These are phyloP conservation scores for Pelobates fuscus DNA, from an alignment of 2,113 vertebrate genomes.

Conservation along the genomic window DNA sequence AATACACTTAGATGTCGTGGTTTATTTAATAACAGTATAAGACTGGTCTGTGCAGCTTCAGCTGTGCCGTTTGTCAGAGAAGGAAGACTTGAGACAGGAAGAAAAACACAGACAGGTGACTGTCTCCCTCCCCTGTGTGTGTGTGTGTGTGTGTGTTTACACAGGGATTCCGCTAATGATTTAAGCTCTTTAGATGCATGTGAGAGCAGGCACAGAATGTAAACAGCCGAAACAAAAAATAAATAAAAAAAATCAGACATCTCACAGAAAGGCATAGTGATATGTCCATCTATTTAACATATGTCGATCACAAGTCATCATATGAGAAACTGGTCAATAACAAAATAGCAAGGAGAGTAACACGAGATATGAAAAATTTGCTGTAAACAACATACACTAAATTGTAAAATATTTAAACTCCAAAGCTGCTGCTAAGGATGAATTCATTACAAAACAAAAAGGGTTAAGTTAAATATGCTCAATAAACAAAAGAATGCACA, in stretches of 20 bases:
- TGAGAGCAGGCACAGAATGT: background rate
- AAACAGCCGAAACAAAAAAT: background rate
- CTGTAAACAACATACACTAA: too few species aligned
- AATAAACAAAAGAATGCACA: too few species aligned
- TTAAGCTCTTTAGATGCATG: background rate
- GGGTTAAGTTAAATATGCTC: too few species aligned
- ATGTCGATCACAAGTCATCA: background rate
- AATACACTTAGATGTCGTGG: background rate
- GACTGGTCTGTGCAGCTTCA: background rate
- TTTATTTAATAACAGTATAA: background rate
- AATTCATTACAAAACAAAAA: too few species aligned
- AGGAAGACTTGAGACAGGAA: background rate
- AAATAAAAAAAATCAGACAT: background rate
- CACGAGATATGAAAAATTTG: too few species aligned
- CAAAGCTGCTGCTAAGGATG: too few species aligned
- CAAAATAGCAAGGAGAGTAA: too few species aligned
- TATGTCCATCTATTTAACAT: background rate
- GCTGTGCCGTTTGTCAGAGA: background rate
- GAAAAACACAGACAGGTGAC: constrained; percentile 11
- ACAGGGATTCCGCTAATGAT: constrained; percentile 27
- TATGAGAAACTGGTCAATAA: background rate
- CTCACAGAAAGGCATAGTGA: background rate
- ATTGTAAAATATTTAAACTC: too few species aligned
- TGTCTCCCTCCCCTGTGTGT: background rate
- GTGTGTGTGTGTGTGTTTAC: constrained; percentile 8